Percentiles rank a stretch among this genome's conserved stretches.
These are phyloP conservation scores for Nesometra sesokonis DNA, from an alignment of 35 echinoderm and acorn worm species.

Conservation along the genomic window DNA sequence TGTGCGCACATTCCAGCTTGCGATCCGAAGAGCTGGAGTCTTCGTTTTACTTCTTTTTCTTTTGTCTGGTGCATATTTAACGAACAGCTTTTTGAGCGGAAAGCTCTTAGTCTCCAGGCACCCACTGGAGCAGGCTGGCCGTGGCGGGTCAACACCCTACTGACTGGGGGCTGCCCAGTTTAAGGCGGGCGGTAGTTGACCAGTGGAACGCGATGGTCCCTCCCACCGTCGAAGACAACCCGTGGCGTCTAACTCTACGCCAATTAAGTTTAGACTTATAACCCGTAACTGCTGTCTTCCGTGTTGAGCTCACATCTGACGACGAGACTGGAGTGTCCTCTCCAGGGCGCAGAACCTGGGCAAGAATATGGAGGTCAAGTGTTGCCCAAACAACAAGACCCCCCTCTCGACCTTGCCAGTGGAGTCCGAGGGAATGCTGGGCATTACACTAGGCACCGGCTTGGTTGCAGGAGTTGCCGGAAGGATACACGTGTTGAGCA, in stretches of 20 bases:
- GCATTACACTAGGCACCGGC: too few species aligned
- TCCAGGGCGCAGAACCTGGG: too few species aligned
- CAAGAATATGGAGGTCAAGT: neutral
- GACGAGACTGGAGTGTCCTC: too few species aligned
- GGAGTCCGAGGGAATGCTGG: neutral
- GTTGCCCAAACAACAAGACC: neutral
- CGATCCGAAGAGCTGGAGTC: neutral
- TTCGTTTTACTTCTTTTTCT: too few species aligned
- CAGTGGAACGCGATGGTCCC: neutral
- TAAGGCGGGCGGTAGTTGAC: constrained; percentile 29
- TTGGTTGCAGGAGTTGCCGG: too few species aligned
- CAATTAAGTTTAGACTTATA: neutral
- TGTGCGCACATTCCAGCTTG: neutral
- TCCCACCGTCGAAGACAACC: neutral
- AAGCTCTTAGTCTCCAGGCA: constrained; percentile 3
- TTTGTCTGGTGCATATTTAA: neutral
- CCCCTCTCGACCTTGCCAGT: neutral
- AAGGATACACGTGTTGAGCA: too few species aligned
- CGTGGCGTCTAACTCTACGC: neutral
- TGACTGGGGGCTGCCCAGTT: constrained; percentile 31
- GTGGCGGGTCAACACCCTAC: constrained; percentile 23
- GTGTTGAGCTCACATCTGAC: neutral
- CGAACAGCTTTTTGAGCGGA: constrained; percentile 2
- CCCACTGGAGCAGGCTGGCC: neutral
- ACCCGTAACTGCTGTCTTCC: neutral